Evolutionary conservation across 2,113 vertebrate species (phyloP).

Genomic region (Anser cygnoides): DNA sequence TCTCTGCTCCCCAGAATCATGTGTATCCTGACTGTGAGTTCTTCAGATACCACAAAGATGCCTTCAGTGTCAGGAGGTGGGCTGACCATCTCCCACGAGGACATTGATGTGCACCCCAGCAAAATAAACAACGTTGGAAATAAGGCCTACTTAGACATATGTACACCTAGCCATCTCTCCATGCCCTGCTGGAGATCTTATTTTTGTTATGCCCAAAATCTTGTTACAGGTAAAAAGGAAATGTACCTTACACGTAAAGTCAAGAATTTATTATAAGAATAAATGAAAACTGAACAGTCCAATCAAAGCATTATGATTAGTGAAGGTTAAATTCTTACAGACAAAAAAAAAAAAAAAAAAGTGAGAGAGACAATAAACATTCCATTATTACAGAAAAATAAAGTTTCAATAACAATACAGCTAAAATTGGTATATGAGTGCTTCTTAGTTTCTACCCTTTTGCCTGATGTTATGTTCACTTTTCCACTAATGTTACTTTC

Average conservation of each 20-base stretch:
- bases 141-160: not conserved
- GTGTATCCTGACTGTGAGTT: not conserved
- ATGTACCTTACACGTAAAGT: not conserved
- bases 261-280: not conserved
- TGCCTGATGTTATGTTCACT: not conserved
- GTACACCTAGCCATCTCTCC: not conserved
- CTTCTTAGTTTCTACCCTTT: not conserved
- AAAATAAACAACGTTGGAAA: not conserved
- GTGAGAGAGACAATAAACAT: not conserved
- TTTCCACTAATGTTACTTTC: not conserved
- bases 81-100: not conserved
- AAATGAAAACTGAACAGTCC: not conserved
- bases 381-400: not conserved
- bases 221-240: not conserved
- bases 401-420: not conserved
- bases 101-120: no score
- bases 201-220: not conserved
- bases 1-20: not conserved
- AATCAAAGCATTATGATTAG: not conserved
- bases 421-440: not conserved
- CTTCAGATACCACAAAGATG: not conserved
- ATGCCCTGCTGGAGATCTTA: not conserved
- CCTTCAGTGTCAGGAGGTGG: not conserved
- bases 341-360: not conserved
- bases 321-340: not conserved